Evolutionary conservation across 1,140 invertebrate species (phyloP), one percentile per base, ranked within the genome.

Genomic region (Microplitis mediator): DNA sequence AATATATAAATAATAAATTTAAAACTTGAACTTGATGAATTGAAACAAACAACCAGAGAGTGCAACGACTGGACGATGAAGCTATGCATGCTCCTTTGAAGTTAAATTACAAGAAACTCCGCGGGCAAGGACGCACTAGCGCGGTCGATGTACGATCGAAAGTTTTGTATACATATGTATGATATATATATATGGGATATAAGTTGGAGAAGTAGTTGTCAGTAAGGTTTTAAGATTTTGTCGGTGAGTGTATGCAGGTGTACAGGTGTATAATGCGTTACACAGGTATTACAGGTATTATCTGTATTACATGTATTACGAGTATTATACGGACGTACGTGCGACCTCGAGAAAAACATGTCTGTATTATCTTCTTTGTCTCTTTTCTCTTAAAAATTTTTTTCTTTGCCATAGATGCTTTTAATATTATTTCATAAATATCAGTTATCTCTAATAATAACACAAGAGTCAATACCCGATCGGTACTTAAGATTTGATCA

Each of bases 271-370:
- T 82, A 83, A 84, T 80, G 79, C 78, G 80, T 86, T 85, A 86
- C 82, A 84, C 80, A 79, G 79, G 79, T 79, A 85, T 85, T 85
- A 85, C 83, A 81, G 81, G 81, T 82, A 85, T 85, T 86, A 86
- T 84, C 78, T 78, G 81, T 82, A 84, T 84, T 85, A 85, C 82
- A 82, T 69, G 80, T 84, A 84, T 84, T 84, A 85, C 82, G 80
- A 81, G 80, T 80, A 83, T 83, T 84, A 85, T 82, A 85, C 77
- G 79, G 79, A 81, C 78, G 80, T 79, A 80, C 80, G 79, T 79
- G 79, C 77, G 84, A 82, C 82, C 83, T 84, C 84, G 83, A 80
- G 78, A 51, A 39, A 34, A 36, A 36, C 13, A 35, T 35, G 34
- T 32, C 54, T 56, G 52, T 56, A 51, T 51, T 51, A 23, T 74